Percentiles rank a stretch among this genome's conserved stretches.
Evolutionary conservation across 1,140 invertebrate species (phyloP).

Genomic region (Temnothorax longispinosus): DNA sequence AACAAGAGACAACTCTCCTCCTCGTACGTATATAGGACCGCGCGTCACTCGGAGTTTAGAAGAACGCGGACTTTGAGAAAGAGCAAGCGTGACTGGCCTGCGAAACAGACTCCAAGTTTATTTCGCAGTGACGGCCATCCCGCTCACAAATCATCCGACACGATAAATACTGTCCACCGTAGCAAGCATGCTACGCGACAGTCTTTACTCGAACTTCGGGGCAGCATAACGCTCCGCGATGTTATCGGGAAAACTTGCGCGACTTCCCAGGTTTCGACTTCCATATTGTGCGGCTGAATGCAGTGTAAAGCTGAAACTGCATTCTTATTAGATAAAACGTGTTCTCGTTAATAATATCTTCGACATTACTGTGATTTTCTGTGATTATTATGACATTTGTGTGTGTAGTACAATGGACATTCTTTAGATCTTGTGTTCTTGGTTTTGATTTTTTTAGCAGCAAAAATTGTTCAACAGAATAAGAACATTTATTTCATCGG

Average conservation of each 20-base stretch:
- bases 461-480: neutral
- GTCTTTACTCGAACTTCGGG: conserved; percentile 15
- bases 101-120: conserved; percentile 54
- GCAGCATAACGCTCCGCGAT: neutral
- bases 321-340: neutral
- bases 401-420: neutral
- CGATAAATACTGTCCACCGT: conserved; percentile 47
- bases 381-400: neutral
- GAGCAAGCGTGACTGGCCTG: conserved; percentile 52
- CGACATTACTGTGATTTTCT: neutral
- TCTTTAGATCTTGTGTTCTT: neutral
- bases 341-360: neutral
- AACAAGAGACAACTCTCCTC: neutral
- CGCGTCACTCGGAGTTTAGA: conserved; percentile 51
- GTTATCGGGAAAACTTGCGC: conserved; percentile 2
- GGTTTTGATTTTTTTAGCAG: neutral
- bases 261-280: neutral
- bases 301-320: neutral
- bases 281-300: neutral
- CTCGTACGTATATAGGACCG: neutral
- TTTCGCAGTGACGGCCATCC: conserved; percentile 24
- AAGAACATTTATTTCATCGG: neutral
- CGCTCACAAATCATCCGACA: conserved; percentile 53
- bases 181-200: conserved; percentile 8
- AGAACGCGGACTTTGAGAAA: conserved; percentile 51